Evolutionary conservation across 1,140 invertebrate species (phyloP).

Genomic region (Helicorthomorpha holstii): DNA sequence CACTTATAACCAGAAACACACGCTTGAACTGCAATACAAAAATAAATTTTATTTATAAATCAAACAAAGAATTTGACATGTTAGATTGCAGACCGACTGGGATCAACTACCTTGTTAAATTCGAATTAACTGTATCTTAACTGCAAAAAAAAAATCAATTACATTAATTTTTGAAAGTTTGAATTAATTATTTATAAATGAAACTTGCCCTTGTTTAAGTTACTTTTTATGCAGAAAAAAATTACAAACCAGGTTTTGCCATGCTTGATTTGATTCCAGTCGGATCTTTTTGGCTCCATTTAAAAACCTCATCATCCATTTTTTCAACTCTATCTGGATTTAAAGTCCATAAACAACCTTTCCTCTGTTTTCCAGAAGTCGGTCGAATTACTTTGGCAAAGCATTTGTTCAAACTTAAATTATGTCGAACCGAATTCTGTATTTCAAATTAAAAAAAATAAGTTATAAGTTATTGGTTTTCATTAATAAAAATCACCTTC

Average conservation of each 20-base stretch:
- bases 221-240: no score
- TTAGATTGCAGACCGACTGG: no score
- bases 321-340: constrained; percentile 84
- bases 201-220: no score
- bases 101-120: no score
- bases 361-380: constrained; percentile 25
- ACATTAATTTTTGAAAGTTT: no score
- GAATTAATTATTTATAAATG: no score
- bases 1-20: no score
- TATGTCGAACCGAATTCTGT: constrained; percentile 82
- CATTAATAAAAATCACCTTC: constrained; percentile 39
- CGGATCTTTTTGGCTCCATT: constrained; percentile 89
- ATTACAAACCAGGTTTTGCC: constrained; percentile 75
- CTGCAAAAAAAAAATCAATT: no score
- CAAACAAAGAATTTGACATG: no score
- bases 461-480: background rate
- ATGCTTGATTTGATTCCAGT: constrained; percentile 55
- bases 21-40: no score
- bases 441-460: constrained; percentile 8
- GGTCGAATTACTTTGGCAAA: constrained; percentile 95
- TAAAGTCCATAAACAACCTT: constrained; percentile 85
- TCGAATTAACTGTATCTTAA: no score
- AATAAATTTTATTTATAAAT: no score
- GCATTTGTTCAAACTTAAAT: constrained; percentile 89
- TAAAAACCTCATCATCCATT: constrained; percentile 94